These are phyloP conservation scores for Sebastiscus albofasciatus DNA, from an alignment of 2,797 vertebrate genomes.

Conservation along the genomic window DNA sequence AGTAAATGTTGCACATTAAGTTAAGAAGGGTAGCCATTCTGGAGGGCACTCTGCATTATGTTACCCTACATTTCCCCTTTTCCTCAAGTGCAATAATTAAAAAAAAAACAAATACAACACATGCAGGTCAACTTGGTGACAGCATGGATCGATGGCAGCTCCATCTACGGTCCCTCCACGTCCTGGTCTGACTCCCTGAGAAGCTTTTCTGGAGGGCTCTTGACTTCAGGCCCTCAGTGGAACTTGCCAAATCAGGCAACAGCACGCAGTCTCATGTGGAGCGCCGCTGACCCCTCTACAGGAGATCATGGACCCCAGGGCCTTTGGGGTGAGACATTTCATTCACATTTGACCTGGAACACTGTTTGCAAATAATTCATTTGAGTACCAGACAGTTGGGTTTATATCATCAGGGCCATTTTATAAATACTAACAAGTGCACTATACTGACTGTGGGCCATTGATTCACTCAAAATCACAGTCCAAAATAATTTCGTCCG, in stretches of 20 bases:
- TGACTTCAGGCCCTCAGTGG: conserved; percentile 76
- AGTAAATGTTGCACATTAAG: not conserved
- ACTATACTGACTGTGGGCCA: not conserved
- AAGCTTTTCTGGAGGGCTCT: conserved; percentile 85
- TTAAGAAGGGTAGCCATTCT: not conserved
- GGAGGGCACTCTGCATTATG: not conserved
- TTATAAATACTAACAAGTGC: not conserved
- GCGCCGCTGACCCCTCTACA: conserved; percentile 86
- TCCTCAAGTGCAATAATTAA: not conserved
- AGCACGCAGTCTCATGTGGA: conserved; percentile 87
- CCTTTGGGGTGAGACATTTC: conserved; percentile 84
- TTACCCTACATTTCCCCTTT: not conserved
- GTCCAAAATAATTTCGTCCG: not conserved
- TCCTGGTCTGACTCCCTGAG: conserved; percentile 93
- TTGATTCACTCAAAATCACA: not conserved
- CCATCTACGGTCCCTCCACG: conserved; percentile 92
- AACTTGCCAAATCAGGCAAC: conserved; percentile 79
- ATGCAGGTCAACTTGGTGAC: conserved; percentile 90
- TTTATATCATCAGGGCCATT: not conserved
- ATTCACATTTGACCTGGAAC: not conserved
- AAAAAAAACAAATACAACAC: not conserved
- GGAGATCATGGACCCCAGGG: conserved; percentile 76
- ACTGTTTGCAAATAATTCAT: not conserved
- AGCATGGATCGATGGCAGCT: conserved; percentile 95
- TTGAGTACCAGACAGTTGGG: not conserved